These are phyloP conservation scores for Siniperca obscura DNA, from an alignment of 2,797 vertebrate genomes.

Conservation along the genomic window DNA sequence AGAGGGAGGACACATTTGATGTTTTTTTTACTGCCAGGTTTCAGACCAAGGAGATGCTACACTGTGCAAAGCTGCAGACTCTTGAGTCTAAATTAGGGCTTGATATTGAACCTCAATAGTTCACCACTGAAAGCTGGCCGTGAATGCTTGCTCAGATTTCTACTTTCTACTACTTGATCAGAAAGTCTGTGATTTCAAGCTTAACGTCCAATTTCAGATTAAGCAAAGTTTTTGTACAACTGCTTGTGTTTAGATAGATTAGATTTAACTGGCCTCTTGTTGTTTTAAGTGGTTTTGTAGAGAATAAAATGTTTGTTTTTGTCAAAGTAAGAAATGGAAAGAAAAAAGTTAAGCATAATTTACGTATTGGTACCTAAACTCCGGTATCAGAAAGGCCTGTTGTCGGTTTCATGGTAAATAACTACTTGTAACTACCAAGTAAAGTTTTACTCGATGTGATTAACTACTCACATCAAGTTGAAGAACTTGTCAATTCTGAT, in stretches of 20 bases:
- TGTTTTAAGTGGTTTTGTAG: too few relatives aligned
- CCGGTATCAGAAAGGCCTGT: background rate
- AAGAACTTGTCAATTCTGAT: background rate
- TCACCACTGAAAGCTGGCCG: background rate
- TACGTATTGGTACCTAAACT: background rate
- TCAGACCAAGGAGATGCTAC: background rate
- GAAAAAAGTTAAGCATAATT: background rate
- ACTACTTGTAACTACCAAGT: background rate
- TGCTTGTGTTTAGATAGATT: background rate
- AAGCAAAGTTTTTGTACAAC: background rate
- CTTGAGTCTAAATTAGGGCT: background rate
- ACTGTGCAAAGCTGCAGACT: background rate
- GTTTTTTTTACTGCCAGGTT: too few relatives aligned
- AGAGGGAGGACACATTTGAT: too few relatives aligned
- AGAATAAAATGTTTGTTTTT: background rate
- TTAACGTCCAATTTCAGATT: background rate
- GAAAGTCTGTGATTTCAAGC: background rate
- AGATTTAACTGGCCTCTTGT: background rate
- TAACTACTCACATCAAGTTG: background rate
- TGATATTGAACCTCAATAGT: background rate
- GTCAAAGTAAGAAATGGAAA: background rate
- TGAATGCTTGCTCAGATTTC: background rate
- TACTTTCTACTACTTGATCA: background rate
- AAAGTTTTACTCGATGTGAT: background rate
- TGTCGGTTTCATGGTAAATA: background rate